Evolutionary conservation across 2,113 vertebrate genomes (phyloP), one percentile per base, ranked within the genome.

Genomic region (Pterocles gutturalis): DNA sequence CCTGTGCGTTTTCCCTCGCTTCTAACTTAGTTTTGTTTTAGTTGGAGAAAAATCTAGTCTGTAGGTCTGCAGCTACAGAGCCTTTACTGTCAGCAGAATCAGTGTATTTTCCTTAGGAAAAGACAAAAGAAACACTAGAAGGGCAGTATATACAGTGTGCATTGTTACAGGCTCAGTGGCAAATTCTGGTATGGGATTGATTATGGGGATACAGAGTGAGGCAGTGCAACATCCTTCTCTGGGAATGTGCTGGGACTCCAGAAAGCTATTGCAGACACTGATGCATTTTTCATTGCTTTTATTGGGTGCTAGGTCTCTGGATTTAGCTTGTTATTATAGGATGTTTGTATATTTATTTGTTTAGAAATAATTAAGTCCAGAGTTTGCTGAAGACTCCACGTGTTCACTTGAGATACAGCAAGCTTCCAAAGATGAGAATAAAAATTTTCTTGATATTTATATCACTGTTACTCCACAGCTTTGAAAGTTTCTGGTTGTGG

Each of bases 91-190:
- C 93, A 93, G 61, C 77, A 93, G 61, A 93, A 93, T 85, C 38
- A 57, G 24, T 53, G 69, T 84, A 43, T 91, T 96, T 95, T 97
- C 96, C 93, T 83, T 91, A 93, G 89, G 73, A 91, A 93, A 94
- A 87, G 55, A 53, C 89, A 58, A 43, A 87, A 75, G 61, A 71
- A 83, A 96, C 94, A 95, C 94, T 89, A 69, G 77, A 89, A 93
- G 43, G 70, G 54, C 69, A 83, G n/a, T 85, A 89, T 87, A 82
- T 72, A 76, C 57, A 93, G 81, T 36, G 24, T 61, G 31, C 57
- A 96, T 94, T 96, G 91, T 96, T 93, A 75, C 34, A 91, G 87
- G 26, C 94, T 87, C 96, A 82, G 87, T 80, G 21, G 87, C 89
- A 65, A 76, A 77, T 87, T 79, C 76, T 93, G 45, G 64, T 79